Evolutionary conservation across 2,113 vertebrate genomes (phyloP), one percentile per base, ranked within the genome.

Genomic region (Condylura cristata): DNA sequence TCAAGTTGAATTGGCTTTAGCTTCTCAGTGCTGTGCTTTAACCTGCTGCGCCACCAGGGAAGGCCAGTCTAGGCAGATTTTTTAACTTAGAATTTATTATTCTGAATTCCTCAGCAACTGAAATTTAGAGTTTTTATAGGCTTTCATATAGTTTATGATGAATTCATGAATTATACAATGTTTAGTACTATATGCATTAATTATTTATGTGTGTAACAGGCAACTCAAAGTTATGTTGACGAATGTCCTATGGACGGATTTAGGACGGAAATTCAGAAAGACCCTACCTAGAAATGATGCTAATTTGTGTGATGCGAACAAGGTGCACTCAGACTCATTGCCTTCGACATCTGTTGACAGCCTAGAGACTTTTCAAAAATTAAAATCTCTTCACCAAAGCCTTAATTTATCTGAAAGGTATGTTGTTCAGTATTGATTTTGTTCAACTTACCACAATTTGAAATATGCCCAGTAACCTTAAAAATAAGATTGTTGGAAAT

Each of bases 371-470:
- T 98, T 97, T 97, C 97, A 98, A 63, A 98, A 97, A 93, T 94
- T 98, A 98, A 96, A 98, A 95, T 96, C 93, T 98, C 95, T 97
- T 98, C 97, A 96, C 91, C 97, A 98, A 97, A 98, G 96, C 95
- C 95, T 97, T 97, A 97, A 97, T 96, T 97, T 98, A 63, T 98
- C 98, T 96, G 95, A 98, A 98, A 99, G 98, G 98, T 99, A 98
- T 95, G 98, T 98, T 97, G 85, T 96, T 96, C 71, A 95, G 86
- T 97, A 85, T 96, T 97, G 90, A 95, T 97, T 68, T 70, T 70
- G 66, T 70, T 37, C 78, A 90, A 91, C 94, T 96, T 97, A 83
- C 90, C 78, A 53, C 89, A 48, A 48, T 91, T 87, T 98, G 97
- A 97, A 97, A 96, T 97, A 91, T 80, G 71, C 96, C 94, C 85